A percentile compares a stretch with the other conserved stretches of the same genome.
Evolutionary conservation across 2,888 invertebrate genomes (phyloP).

Genomic region (Polydesmus complanatus): DNA sequence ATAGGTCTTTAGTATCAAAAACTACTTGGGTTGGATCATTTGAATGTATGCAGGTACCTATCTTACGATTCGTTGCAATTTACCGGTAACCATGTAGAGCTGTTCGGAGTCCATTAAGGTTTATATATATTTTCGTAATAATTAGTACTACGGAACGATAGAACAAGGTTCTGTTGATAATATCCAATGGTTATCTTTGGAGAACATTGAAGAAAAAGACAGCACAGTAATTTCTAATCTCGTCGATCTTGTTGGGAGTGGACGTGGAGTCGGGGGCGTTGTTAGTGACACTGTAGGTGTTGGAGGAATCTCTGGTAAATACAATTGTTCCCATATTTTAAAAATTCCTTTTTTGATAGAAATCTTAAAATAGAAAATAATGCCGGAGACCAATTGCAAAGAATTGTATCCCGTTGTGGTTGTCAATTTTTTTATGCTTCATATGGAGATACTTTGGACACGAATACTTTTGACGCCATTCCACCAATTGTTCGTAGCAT

Average conservation of each 20-base stretch:
- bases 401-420: slow-evolving; percentile 92
- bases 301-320: neutral
- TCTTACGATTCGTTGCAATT: neutral
- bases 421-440: slow-evolving; percentile 97
- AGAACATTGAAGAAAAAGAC: slow-evolving; percentile 62
- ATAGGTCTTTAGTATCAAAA: slow-evolving; percentile 74
- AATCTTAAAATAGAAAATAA: neutral
- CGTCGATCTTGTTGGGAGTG: slow-evolving; percentile 80
- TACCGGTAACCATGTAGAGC: neutral
- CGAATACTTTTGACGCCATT: slow-evolving; percentile 27
- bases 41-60: slow-evolving; percentile 74
- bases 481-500: slow-evolving; percentile 21
- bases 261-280: slow-evolving; percentile 92
- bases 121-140: too few relatives aligned
- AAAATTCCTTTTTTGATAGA: neutral
- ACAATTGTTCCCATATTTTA: neutral
- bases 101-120: neutral
- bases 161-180: slow-evolving; percentile 53
- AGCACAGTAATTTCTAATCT: slow-evolving; percentile 61
- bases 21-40: slow-evolving; percentile 90
- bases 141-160: slow-evolving; percentile 95
- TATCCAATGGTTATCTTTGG: slow-evolving; percentile 90
- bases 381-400: slow-evolving; percentile 54
- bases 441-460: slow-evolving; percentile 68
- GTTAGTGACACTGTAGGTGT: slow-evolving; percentile 79